These are phyloP conservation scores for Oppia nitens DNA, from an alignment of 1,140 invertebrate genomes.

Conservation along the genomic window DNA sequence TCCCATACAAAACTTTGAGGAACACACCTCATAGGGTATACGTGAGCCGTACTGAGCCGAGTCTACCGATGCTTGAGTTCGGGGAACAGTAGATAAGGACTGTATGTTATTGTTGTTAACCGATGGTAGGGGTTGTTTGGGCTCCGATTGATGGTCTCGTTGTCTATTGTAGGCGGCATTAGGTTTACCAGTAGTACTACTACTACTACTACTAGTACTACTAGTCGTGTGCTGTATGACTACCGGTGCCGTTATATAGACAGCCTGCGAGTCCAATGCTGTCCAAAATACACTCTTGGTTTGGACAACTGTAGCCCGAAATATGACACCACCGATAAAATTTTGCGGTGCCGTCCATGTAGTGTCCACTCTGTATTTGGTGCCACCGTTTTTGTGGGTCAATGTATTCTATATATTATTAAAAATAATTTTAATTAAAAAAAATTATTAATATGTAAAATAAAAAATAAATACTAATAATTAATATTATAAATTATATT, in stretches of 20 bases:
- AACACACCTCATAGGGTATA: conserved; percentile 4
- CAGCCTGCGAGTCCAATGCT: conserved; percentile 6
- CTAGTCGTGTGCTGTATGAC: not conserved
- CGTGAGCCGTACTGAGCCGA: not conserved
- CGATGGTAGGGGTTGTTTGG: not conserved
- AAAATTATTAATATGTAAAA: too few relatives aligned
- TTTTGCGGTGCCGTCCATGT: conserved; percentile 7
- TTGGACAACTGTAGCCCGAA: conserved; percentile 9
- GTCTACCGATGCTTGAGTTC: not conserved
- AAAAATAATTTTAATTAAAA: too few relatives aligned
- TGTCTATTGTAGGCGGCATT: not conserved
- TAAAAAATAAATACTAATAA: too few relatives aligned
- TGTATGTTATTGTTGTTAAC: not conserved
- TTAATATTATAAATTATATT: too few relatives aligned
- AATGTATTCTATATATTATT: conserved; percentile 11
- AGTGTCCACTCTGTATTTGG: conserved; percentile 9
- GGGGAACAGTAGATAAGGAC: not conserved
- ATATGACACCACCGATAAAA: conserved; percentile 8
- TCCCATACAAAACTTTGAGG: conserved; percentile 5
- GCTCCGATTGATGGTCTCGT: not conserved
- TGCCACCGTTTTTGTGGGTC: not conserved
- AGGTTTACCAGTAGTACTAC: not conserved
- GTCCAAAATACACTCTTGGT: conserved; percentile 12
- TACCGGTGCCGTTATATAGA: not conserved
- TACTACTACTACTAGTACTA: not conserved